Evolutionary conservation across 1,140 invertebrate genomes (phyloP).

Genomic region (Dendroctonus valens): DNA sequence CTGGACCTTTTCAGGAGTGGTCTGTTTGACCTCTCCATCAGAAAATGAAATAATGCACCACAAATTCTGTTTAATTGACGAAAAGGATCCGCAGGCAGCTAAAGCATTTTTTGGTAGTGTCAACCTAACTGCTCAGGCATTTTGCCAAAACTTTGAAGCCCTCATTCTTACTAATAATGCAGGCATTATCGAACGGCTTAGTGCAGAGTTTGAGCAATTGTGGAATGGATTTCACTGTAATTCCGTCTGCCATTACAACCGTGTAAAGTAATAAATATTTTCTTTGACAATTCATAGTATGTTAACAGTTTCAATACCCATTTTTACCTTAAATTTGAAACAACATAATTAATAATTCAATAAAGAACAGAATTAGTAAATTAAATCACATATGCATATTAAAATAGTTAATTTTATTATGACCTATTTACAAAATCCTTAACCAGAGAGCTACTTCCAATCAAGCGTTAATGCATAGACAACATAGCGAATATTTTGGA

Average conservation of each 20-base stretch:
- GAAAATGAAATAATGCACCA: slow-evolving; percentile 41
- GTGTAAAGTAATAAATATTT: too few relatives aligned
- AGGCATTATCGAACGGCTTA: slow-evolving; percentile 36
- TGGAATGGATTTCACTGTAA: slow-evolving; percentile 25
- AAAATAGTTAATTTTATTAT: too few relatives aligned
- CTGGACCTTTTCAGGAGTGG: slow-evolving; percentile 30
- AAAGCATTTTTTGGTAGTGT: slow-evolving; percentile 43
- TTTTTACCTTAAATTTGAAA: too few relatives aligned
- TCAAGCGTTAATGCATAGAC: too few relatives aligned
- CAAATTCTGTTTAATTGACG: slow-evolving; percentile 45
- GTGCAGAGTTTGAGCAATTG: slow-evolving; percentile 42
- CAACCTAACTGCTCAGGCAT: slow-evolving; percentile 42
- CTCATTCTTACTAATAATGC: slow-evolving; percentile 40
- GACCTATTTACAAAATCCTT: too few relatives aligned
- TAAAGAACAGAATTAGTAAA: too few relatives aligned
- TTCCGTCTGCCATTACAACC: neutral
- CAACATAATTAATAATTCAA: too few relatives aligned
- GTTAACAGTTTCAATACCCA: too few relatives aligned
- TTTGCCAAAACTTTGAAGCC: slow-evolving; percentile 41
- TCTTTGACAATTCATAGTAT: too few relatives aligned
- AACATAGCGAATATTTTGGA: too few relatives aligned
- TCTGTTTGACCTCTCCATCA: slow-evolving; percentile 30
- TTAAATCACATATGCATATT: too few relatives aligned
- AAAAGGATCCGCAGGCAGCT: slow-evolving; percentile 27
- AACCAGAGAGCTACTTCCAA: too few relatives aligned